These are phyloP conservation scores for Balearica regulorum DNA, from an alignment of 2,797 vertebrate genomes.

Conservation along the genomic window DNA sequence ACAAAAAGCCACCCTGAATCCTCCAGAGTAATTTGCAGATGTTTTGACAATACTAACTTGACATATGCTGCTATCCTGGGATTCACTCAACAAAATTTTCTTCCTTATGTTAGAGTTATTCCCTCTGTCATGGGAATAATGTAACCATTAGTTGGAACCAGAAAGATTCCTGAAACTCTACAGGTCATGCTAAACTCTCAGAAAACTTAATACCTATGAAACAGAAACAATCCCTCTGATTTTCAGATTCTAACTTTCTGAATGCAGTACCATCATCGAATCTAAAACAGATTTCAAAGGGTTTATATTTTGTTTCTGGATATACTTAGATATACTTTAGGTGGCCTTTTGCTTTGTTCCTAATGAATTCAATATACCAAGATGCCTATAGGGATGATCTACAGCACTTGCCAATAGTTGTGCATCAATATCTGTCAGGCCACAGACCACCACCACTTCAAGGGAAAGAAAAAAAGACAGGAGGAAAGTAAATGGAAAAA, in stretches of 20 bases:
- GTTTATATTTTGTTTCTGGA: neutral
- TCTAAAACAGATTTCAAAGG: neutral
- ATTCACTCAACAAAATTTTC: conserved; percentile 5
- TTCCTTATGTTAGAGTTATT: neutral
- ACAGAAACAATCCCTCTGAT: neutral
- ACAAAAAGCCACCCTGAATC: neutral
- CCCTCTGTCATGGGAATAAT: neutral
- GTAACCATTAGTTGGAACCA: neutral
- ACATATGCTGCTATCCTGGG: neutral
- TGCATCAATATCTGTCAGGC: neutral
- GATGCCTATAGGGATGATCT: neutral
- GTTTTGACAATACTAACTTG: neutral
- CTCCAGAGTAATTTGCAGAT: neutral
- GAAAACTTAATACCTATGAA: neutral
- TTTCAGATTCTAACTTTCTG: neutral
- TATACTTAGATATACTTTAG: neutral
- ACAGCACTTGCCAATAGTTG: neutral
- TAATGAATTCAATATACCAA: neutral
- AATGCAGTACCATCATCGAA: neutral
- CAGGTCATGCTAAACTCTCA: neutral
- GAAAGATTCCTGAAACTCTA: neutral
- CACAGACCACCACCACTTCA: neutral
- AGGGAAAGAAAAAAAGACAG: neutral
- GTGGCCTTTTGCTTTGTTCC: neutral
- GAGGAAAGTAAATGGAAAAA: neutral